phyloP scores from a whole-genome alignment of 2,797 vertebrate genomes.

The Phaenicophaeus curvirostris region DNA sequence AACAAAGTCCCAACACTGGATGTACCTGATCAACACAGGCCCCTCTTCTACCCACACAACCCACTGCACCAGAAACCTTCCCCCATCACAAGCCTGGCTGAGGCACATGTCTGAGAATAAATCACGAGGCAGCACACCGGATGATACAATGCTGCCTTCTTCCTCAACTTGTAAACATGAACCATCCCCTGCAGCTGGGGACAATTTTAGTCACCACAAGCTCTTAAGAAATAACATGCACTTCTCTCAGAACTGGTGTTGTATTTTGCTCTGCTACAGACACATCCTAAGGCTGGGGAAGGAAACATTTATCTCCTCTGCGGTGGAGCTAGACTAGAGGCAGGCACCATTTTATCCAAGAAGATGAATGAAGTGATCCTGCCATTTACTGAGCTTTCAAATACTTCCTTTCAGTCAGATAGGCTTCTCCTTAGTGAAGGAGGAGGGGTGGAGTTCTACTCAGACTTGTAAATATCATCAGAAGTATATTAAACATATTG shows the following conservation, averaged over 20 bases:
- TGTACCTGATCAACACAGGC: not conserved
- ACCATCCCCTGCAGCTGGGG: not conserved
- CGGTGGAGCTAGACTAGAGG: not conserved
- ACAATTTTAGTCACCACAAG: constrained; percentile 31
- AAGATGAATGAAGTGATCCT: not conserved
- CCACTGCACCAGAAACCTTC: not conserved
- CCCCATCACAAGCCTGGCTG: not conserved
- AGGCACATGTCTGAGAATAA: not conserved
- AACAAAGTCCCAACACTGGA: not conserved
- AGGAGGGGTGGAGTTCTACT: not conserved
- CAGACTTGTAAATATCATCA: not conserved
- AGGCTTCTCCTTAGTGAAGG: not conserved
- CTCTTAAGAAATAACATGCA: not conserved
- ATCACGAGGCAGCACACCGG: not conserved
- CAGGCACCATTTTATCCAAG: not conserved
- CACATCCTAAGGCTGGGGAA: not conserved
- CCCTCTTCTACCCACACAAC: not conserved
- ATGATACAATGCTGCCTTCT: not conserved
- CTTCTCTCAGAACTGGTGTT: not conserved
- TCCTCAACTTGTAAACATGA: constrained; percentile 3
- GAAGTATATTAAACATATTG: not conserved
- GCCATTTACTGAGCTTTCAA: not conserved
- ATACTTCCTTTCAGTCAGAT: not conserved
- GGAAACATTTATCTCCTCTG: not conserved
- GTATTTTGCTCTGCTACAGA: not conserved